Evolutionary conservation across 2,113 vertebrate species (phyloP).

Genomic region (Phodopus roborovskii): DNA sequence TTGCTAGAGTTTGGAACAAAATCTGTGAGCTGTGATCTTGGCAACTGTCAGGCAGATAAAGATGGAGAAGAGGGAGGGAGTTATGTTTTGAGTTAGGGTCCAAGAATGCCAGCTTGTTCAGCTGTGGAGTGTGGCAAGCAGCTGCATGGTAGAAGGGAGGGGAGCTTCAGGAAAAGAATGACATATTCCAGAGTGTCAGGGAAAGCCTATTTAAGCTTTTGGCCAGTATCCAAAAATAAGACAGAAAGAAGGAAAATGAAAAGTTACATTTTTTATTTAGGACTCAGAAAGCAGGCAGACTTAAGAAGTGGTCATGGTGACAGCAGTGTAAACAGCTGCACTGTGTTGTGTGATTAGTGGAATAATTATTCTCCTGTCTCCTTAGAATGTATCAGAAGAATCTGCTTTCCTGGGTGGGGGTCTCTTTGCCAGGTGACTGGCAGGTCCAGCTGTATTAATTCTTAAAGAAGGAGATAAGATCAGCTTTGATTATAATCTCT

Average conservation of each 20-base stretch:
- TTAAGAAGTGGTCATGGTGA: background rate
- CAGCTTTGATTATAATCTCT: background rate
- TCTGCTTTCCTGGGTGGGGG: background rate
- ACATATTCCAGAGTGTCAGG: background rate
- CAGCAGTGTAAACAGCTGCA: background rate
- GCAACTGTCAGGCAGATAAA: background rate
- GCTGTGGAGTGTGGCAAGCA: background rate
- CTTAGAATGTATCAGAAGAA: background rate
- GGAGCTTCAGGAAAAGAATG: background rate
- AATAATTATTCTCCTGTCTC: background rate
- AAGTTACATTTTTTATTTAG: background rate
- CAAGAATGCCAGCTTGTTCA: background rate
- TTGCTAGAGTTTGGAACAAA: background rate
- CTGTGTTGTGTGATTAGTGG: too few species aligned
- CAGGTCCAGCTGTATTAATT: background rate
- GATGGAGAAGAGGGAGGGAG: background rate
- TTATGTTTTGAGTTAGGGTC: background rate
- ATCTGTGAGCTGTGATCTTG: background rate
- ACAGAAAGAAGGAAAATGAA: background rate
- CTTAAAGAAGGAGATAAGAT: background rate
- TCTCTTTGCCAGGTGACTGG: background rate
- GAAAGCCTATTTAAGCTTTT: background rate
- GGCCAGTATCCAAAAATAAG: background rate
- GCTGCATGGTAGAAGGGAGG: background rate
- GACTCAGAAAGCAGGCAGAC: background rate